These are phyloP conservation scores for Germaria angustata DNA, from an alignment of 2,888 invertebrate genomes.

Conservation along the genomic window DNA sequence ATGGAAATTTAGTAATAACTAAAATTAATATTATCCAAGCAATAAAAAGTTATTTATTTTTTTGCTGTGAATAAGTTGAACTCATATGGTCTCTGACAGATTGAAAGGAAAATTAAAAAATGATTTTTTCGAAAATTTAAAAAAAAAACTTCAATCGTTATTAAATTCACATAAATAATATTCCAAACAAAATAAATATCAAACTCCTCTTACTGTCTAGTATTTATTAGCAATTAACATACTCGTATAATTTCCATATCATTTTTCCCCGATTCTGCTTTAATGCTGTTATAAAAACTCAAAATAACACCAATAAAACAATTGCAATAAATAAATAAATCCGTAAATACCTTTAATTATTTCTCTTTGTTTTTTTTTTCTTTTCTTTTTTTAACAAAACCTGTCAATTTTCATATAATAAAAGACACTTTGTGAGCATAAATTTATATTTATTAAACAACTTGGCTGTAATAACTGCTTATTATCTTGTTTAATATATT, in stretches of 20 bases:
- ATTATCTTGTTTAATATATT: slow-evolving; percentile 66
- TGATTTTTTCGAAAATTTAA: too few species aligned
- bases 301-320: neutral
- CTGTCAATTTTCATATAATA: slow-evolving; percentile 60
- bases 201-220: neutral
- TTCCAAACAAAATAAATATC: neutral
- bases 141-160: too few species aligned
- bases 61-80: too few species aligned
- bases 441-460: slow-evolving; percentile 61
- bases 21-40: too few species aligned
- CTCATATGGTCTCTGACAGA: too few species aligned
- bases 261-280: neutral
- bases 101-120: too few species aligned
- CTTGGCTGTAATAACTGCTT: slow-evolving; percentile 56
- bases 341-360: slow-evolving; percentile 29
- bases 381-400: slow-evolving; percentile 30
- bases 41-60: too few species aligned
- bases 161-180: neutral
- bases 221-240: slow-evolving; percentile 15
- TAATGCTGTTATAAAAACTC: neutral
- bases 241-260: neutral
- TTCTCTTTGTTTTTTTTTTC: neutral
- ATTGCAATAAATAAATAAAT: slow-evolving; percentile 21
- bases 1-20: too few species aligned
- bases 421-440: slow-evolving; percentile 57